Conservation (phyloP, 2,888 invertebrate species). For the Netelia inedita region DNA sequence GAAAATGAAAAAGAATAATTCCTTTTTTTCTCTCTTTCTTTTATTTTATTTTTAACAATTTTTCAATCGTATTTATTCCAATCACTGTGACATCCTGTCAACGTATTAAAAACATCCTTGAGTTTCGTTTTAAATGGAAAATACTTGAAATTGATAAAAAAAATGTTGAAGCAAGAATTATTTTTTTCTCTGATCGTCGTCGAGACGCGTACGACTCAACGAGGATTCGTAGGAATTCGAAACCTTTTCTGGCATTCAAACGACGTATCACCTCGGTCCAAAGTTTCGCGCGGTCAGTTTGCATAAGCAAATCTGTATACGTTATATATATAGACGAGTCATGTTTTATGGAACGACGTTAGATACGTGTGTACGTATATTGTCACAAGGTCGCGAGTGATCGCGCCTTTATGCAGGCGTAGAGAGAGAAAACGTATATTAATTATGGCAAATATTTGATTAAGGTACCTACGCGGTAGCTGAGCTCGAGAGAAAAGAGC, state of each 20-base stretch:
- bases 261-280: constrained; percentile 21
- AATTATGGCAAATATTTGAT: constrained; percentile 55
- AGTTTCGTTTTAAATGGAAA: too few relatives aligned
- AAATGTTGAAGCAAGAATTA: not conserved
- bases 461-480: constrained; percentile 36
- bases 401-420: not conserved
- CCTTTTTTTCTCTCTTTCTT: not conserved
- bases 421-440: constrained; percentile 3
- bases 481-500: not conserved
- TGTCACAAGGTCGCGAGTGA: not conserved
- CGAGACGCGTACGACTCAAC: not conserved
- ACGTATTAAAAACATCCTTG: too few relatives aligned
- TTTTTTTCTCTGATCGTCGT: not conserved
- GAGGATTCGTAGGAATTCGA: not conserved
- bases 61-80: too few relatives aligned
- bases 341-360: not conserved
- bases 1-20: too few relatives aligned
- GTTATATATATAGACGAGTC: not conserved
- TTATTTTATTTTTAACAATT: not conserved
- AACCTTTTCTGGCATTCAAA: constrained; percentile 4
- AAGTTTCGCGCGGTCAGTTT: constrained; percentile 26
- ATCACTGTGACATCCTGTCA: too few relatives aligned
- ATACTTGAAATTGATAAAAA: too few relatives aligned
- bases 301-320: constrained; percentile 20
- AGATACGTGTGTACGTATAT: not conserved